phyloP scores from a whole-genome alignment of 2,797 vertebrate genomes.

The Falco concolor region DNA sequence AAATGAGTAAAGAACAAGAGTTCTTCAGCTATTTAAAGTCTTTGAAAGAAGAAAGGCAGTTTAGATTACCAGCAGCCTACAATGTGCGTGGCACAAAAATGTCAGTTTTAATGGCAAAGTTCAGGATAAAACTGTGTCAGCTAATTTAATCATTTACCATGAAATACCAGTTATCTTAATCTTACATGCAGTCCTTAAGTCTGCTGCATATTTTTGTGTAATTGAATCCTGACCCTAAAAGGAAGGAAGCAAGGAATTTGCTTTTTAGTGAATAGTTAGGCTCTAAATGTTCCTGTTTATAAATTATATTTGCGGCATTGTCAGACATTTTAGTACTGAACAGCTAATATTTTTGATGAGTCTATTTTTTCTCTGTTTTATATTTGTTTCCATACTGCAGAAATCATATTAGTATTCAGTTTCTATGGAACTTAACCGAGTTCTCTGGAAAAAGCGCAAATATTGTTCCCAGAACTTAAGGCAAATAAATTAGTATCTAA shows the following conservation, averaged over 20 bases:
- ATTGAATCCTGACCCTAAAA: constrained; percentile 66
- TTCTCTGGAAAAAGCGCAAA: constrained; percentile 21
- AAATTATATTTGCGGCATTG: background rate
- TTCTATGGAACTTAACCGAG: background rate
- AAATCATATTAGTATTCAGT: background rate
- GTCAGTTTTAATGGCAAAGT: constrained; percentile 67
- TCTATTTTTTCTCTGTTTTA: background rate
- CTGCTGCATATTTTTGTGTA: constrained; percentile 55
- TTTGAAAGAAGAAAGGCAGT: constrained; percentile 64
- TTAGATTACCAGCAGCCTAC: constrained; percentile 63
- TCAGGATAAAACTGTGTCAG: constrained; percentile 66
- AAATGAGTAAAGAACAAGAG: constrained; percentile 49
- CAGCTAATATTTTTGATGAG: background rate
- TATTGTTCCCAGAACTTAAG: constrained; percentile 33
- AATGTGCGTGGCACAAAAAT: constrained; percentile 48
- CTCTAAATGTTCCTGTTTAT: constrained; percentile 37
- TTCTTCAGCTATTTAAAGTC: constrained; percentile 42
- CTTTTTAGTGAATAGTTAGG: constrained; percentile 54
- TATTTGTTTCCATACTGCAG: constrained; percentile 31
- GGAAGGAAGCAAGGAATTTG: constrained; percentile 38
- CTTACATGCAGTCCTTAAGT: constrained; percentile 53
- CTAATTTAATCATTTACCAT: constrained; percentile 74
- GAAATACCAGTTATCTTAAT: constrained; percentile 70
- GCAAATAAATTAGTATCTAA: constrained; percentile 17
- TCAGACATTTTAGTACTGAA: constrained; percentile 18